phyloP scores from a whole-genome alignment of 2,113 vertebrate genomes.

The Embiotoca jacksoni region DNA sequence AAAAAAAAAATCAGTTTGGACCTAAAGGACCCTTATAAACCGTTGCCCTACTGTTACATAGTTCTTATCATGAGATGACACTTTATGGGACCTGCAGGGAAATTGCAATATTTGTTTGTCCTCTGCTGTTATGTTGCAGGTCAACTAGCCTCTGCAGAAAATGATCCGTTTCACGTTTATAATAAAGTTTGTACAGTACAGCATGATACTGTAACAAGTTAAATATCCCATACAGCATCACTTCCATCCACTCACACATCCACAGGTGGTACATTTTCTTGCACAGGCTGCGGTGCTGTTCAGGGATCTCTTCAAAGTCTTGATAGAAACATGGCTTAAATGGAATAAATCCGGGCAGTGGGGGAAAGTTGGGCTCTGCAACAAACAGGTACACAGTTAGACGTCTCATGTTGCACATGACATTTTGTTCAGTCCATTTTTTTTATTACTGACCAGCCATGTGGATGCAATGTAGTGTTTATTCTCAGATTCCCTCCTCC shows the following conservation, averaged over 20 bases:
- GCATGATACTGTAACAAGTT: neutral
- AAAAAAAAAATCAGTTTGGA: slow-evolving; percentile 41
- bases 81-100: slow-evolving; percentile 34
- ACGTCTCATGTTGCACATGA: neutral
- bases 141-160: neutral
- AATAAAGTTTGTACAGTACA: neutral
- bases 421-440: neutral
- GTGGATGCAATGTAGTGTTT: slow-evolving; percentile 19
- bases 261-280: slow-evolving; percentile 98
- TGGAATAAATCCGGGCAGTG: slow-evolving; percentile 93
- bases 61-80: slow-evolving; percentile 20
- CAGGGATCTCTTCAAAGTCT: slow-evolving; percentile 97
- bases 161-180: neutral
- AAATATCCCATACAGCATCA: neutral
- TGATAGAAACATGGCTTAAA: slow-evolving; percentile 98
- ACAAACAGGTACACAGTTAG: slow-evolving; percentile 10
- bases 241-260: slow-evolving; percentile 91
- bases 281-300: slow-evolving; percentile 93
- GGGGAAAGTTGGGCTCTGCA: slow-evolving; percentile 97
- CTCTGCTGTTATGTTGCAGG: neutral
- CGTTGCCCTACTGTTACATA: slow-evolving; percentile 35
- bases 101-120: neutral
- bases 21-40: slow-evolving; percentile 46
- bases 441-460: slow-evolving; percentile 78
- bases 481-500: neutral